phyloP scores from a whole-genome alignment of 2,888 invertebrate genomes.

The Hetaerina titia region DNA sequence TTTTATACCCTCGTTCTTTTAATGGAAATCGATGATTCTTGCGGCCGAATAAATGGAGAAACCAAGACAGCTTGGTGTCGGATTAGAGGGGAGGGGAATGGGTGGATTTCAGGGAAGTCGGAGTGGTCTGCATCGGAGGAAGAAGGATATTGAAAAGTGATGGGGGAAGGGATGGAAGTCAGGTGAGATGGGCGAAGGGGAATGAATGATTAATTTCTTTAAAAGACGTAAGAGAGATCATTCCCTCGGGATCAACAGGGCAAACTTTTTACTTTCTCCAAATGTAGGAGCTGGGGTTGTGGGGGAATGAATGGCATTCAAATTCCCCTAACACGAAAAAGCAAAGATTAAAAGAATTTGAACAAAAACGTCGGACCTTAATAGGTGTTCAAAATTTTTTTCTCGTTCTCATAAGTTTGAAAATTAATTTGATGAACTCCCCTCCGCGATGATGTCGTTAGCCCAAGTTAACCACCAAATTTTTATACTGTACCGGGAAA shows the following conservation, averaged over 20 bases:
- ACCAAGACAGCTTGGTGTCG: background rate
- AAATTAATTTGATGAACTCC: background rate
- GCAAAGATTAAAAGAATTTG: background rate
- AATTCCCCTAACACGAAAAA: background rate
- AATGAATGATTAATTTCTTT: background rate
- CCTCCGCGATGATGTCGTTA: background rate
- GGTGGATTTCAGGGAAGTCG: no score
- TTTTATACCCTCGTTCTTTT: background rate
- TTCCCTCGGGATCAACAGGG: background rate
- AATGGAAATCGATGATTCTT: constrained; percentile 15
- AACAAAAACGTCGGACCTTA: background rate
- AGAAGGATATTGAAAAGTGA: background rate
- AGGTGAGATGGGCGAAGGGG: background rate
- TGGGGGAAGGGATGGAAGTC: background rate
- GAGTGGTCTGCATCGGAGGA: no score
- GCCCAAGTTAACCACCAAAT: background rate
- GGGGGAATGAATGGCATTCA: background rate
- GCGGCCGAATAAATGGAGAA: background rate
- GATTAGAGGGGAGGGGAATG: no score
- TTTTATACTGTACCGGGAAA: background rate
- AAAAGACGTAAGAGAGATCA: background rate
- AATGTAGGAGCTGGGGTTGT: background rate
- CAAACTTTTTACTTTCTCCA: background rate
- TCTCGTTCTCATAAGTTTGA: background rate
- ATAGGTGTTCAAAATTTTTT: background rate